A percentile compares a stretch with the other conserved stretches of the same genome.
These are phyloP conservation scores for Drosophila tani DNA, from an alignment of 1,140 invertebrate genomes.

Conservation along the genomic window DNA sequence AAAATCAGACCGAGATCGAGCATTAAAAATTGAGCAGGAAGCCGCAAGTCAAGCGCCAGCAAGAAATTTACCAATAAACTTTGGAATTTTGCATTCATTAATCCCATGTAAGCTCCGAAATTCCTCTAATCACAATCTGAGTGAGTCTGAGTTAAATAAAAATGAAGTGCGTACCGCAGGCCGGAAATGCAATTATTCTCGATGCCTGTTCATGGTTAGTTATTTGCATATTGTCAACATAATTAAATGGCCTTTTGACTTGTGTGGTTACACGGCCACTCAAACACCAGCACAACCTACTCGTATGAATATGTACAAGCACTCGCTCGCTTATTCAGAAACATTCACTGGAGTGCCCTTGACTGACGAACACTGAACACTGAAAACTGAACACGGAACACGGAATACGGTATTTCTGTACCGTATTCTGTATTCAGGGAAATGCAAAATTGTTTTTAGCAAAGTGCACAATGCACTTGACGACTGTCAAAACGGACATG, in stretches of 20 bases:
- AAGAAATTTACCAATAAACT: not conserved
- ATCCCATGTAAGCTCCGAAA: conserved; percentile 14
- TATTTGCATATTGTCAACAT: conserved; percentile 65
- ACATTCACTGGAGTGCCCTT: conserved; percentile 54
- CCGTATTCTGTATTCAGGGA: not conserved
- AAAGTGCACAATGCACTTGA: conserved; percentile 82
- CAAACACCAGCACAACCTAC: conserved; percentile 17
- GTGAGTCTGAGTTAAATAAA: conserved; percentile 2
- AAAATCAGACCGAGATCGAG: no score
- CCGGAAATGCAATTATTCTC: conserved; percentile 56
- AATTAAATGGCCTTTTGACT: conserved; percentile 62
- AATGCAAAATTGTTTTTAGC: conserved; percentile 78
- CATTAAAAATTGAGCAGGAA: not conserved
- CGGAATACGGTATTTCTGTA: not conserved
- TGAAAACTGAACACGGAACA: conserved; percentile 7
- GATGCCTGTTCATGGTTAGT: conserved; percentile 34
- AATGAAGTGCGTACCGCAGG: conserved; percentile 26
- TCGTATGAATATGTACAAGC: conserved; percentile 39
- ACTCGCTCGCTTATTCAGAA: conserved; percentile 53
- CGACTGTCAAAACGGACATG: conserved; percentile 76
- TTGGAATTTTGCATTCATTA: conserved; percentile 7
- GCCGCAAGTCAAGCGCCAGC: not conserved
- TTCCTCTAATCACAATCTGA: conserved; percentile 26
- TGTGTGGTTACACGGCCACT: conserved; percentile 47
- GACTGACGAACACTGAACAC: conserved; percentile 39